phyloP scores from a whole-genome alignment of 2,113 vertebrate species.

The Microcebus jonahi region DNA sequence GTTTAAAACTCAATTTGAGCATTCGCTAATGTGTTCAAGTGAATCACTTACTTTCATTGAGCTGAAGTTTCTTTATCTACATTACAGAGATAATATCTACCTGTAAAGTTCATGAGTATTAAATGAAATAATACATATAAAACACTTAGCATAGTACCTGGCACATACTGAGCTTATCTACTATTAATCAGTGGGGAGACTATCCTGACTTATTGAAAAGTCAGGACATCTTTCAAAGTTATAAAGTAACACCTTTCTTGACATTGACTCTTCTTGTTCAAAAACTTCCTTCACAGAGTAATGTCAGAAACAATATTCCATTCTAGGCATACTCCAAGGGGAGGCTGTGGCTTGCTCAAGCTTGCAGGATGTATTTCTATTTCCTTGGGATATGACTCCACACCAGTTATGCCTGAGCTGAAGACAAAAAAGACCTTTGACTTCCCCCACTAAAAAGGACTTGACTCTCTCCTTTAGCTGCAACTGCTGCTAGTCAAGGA shows the following conservation, averaged over 20 bases:
- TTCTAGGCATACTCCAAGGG: neutral
- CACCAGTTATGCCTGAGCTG: neutral
- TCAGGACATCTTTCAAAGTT: constrained; percentile 38
- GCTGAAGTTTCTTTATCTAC: neutral
- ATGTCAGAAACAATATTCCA: constrained; percentile 35
- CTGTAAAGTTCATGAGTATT: neutral
- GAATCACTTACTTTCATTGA: constrained; percentile 19
- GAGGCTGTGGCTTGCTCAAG: neutral
- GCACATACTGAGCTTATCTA: neutral
- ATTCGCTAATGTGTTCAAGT: constrained; percentile 1
- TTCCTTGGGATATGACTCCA: neutral
- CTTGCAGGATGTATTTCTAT: neutral
- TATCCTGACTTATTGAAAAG: neutral
- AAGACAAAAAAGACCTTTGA: neutral
- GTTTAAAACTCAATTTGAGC: constrained; percentile 26
- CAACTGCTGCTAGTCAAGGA: neutral
- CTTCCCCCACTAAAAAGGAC: neutral
- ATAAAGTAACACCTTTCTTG: neutral
- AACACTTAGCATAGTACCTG: neutral
- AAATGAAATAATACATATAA: constrained; percentile 28
- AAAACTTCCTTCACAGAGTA: constrained; percentile 11
- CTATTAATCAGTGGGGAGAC: constrained; percentile 9
- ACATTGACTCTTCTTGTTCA: constrained; percentile 48
- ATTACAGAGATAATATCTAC: constrained; percentile 17
- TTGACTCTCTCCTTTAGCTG: neutral